Base-by-base conservation (phyloP, 2,888 invertebrate species). In the Danaus chrysippus region DNA sequence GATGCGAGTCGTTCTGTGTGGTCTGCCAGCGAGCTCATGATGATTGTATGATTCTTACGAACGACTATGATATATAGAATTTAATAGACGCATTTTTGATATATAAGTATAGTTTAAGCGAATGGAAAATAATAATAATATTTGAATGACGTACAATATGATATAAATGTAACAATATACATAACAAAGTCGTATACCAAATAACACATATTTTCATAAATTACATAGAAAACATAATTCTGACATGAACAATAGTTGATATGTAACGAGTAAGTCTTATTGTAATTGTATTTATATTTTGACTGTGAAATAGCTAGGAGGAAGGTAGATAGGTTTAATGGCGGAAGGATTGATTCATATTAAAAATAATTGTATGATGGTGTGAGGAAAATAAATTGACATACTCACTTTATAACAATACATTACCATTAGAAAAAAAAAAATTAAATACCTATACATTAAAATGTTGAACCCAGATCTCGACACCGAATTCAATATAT, bases 401-500 rank as follows among this genome's bases (percentile, higher is more conserved):
- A 5, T 34, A 34, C 23, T 34, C 23, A 34, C 6, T 34, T 5
- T 34, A 5, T 34, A 34, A 23, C 1, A 23, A 34, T 5, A 34
- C 23, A 34, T 34, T 34, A 34, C 17, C 11, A 2, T 17, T 1
- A 49, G 10, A 49, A 13, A 13, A 3, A 46, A 46, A 9, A n/a
- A 13, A 13, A 13, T 3, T 46, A 15, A 13, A 46, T 46, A 13
- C 15, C 10, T 13, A 46, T 9, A 46, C n/a, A 46, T 13, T 6
- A 1, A 12, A 13, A 3, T n/a, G 3, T 49, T 9, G 54, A 61
- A 56, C 58, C 54, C 70, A 76, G 78, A 76, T 77, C 75, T 78
- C 73, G 69, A 65, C 65, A 70, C 72, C 78, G 77, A 78, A 76
- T 78, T 76, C 72, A 56, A 43, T 55, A 60, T 52, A 58, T 58